Evolutionary conservation across 2,888 invertebrate species (phyloP), one percentile per base, ranked within the genome.

Genomic region (Pristionchus arcanus): DNA sequence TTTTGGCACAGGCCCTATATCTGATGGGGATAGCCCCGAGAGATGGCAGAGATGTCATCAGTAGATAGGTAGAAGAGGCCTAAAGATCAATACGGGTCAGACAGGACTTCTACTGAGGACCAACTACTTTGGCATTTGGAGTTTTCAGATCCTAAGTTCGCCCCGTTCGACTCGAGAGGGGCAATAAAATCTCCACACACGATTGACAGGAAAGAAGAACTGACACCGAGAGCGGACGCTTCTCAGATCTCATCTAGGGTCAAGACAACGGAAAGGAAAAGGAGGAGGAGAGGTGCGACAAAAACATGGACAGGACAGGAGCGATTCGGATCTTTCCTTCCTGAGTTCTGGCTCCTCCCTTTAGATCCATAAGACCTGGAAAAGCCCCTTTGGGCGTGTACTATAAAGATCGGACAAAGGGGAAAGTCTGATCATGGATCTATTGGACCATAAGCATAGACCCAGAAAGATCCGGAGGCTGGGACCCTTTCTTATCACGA

Each of bases 1-100:
- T 77, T 25, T 42, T 77, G 9, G 37, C 77, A 25, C 71, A 42
- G 37, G 42, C 42, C 77, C 77, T 42, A 77, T 77, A 77, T 77
- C 77, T 42, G 77, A 77, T 77, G 31, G 37, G 77, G 77, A 34
- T 31, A 31, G 16, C 31, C 37, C 37, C 19, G 34, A 4, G 37
- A 77, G 37, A 37, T 77, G 19, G 37, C 21, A 42, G 42, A 25
- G 63, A 49, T 49, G 11, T 13, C 42, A 49, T 49, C 42, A 49
- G 42, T 28, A 4, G 68, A 28, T n/a, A n/a, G 68, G 7, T n/a
- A 68, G 68, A 4, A 68, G 42, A 42, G 77, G 13, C 42, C 37
- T 37, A 42, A 15, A 77, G 77, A 77, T 77, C 77, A 77, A 71
- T 1, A 28, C 21, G 59, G 59, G 4, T 15, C 71, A 31, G 71